Evolutionary conservation across 2,888 invertebrate species (phyloP), one percentile per base, ranked within the genome.

Genomic region (Epiblema foenella): DNA sequence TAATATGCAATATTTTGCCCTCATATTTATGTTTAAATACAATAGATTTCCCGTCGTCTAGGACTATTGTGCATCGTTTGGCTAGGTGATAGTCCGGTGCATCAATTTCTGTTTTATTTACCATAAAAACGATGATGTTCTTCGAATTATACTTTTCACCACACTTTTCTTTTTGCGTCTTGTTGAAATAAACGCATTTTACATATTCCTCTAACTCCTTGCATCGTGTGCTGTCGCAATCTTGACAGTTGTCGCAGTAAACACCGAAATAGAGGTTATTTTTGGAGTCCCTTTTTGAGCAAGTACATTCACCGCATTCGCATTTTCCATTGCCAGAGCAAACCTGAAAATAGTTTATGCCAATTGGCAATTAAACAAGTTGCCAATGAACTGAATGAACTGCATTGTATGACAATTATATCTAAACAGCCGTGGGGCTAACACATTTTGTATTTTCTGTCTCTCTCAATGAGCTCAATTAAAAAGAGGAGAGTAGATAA

Each of bases 221-320:
- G 84, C 97, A 98, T 75, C 95, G 93, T 75, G 94, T 89, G 2
- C 94, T 94, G 0, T 94, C 94, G 78, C 97, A 97, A 0, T 95
- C 95, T 0, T 95, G 95, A 79, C 97, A 97, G 64, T 95, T 94
- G 75, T 97, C 96, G 83, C 98, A 98, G 75, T 94, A 96, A 52
- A 85, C 85, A 10, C 95, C 95, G 0, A 91, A 91, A 76, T 94
- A 95, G 12, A 85, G 86, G 59, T 91, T 84, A 9, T 88, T 88
- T 69, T 89, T 86, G 3, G 79, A 86, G 46, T 85, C 54, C 17
- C 76, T 49, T 63, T 72, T 81, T 24, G 91, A 81, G 81, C 97
- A 97, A 12, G 90, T 83, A 79, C 97, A 97, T 66, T 84, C 85
- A 9, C 97, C 97, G 85, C 98, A 98, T 9, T 86, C 85, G 83